Evolutionary conservation across 1,140 invertebrate genomes (phyloP).

Genomic region (Drosophila jambulina): DNA sequence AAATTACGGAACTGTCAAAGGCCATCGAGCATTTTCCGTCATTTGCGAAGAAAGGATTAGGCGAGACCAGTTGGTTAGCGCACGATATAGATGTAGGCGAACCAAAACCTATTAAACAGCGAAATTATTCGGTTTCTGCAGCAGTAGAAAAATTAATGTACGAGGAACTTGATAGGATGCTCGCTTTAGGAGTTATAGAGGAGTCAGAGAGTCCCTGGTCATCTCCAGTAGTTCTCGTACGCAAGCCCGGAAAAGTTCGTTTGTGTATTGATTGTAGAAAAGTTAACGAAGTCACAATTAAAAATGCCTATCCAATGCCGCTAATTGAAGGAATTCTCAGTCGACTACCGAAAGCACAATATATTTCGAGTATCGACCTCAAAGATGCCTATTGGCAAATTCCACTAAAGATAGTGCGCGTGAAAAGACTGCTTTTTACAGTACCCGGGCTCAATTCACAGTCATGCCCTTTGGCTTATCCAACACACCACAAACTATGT

Average conservation of each 20-base stretch:
- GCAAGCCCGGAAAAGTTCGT: neutral
- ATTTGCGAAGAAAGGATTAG: no score
- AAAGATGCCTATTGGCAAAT: no score
- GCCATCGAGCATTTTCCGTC: no score
- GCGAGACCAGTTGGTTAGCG: no score
- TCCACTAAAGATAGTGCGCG: neutral
- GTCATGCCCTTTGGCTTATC: no score
- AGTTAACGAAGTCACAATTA: neutral
- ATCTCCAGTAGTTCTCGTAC: neutral
- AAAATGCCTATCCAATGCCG: neutral
- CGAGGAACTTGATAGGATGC: neutral
- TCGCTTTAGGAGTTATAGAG: neutral
- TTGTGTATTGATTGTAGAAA: neutral
- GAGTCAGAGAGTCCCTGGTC: neutral
- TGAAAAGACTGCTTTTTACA: neutral
- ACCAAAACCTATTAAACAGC: neutral
- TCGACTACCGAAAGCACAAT: neutral
- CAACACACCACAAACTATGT: no score
- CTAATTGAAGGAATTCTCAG: neutral
- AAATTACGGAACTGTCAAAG: no score
- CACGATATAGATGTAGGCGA: neutral
- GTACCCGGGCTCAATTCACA: slow-evolving; percentile 11
- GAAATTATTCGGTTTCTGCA: neutral
- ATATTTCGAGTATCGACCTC: no score
- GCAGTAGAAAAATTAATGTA: neutral